Base-by-base conservation (phyloP, 2,113 vertebrate species). In the Montifringilla adamsi region DNA sequence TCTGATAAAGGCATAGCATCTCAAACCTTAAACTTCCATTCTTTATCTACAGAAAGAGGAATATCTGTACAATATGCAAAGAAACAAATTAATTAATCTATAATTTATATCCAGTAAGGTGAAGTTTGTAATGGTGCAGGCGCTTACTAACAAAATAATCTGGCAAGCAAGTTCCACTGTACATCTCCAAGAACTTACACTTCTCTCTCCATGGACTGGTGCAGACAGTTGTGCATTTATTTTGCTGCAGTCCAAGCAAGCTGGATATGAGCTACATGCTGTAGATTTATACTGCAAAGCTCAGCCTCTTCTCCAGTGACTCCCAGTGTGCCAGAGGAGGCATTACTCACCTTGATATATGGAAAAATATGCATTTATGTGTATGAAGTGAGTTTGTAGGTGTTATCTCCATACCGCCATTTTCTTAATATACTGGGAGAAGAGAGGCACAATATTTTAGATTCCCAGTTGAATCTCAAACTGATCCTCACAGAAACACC, bases 51-150 rank as follows among this genome's bases (percentile, higher is more conserved):
- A 88, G 68, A 89, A 80, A n/a, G 10, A 69, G 13, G 76, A 80
- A 62, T 43, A 47, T 26, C 10, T 8, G 15, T 27, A n/a, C 2
- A 83, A 46, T 1, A 11, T 8, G 49, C 47, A 10, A 43, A 73
- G 26, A 31, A 33, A 8, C 0, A 3, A 0, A 6, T 39, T 2
- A 66, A 79, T 63, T 5, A 21, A 43, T 14, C 27, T 53, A 17
- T 83, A 82, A 53, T 76, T 84, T 56, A 21, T 67, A 24, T 75
- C 77, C 30, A 80, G 3, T 31, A 53, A 59, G 10, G 41, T 67
- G 9, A 74, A 66, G 24, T 70, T 78, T 66, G 15, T 28, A 75
- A 87, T 4, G 3, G 10, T 31, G 53, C 8, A 28, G 0, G 6
- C 62, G 21, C 3, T 79, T 19, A 35, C 8, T 72, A 22, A 41